These are phyloP conservation scores for Epinotia demarniana DNA, from an alignment of 2,888 invertebrate species.

Conservation along the genomic window DNA sequence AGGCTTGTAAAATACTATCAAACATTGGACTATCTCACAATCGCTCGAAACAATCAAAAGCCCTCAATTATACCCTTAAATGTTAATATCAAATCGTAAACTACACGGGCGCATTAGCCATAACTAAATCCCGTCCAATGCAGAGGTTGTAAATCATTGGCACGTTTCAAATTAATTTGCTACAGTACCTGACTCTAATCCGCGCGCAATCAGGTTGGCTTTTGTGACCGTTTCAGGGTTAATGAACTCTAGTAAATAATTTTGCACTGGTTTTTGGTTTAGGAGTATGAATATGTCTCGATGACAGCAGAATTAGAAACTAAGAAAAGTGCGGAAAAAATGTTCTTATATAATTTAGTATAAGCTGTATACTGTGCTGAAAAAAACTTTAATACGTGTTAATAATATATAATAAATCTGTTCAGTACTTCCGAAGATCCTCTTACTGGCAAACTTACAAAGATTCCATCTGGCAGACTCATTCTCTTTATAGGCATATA, in stretches of 20 bases:
- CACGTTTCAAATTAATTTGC: conserved; percentile 77
- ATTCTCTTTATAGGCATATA: too few relatives aligned
- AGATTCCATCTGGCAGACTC: too few relatives aligned
- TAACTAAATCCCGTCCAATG: conserved; percentile 70
- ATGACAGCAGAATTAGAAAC: not conserved
- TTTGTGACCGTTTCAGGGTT: conserved; percentile 58
- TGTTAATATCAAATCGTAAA: conserved; percentile 66
- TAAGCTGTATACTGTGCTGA: too few relatives aligned
- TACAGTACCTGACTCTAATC: conserved; percentile 67
- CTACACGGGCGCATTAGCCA: conserved; percentile 65
- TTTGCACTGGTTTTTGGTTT: conserved; percentile 19
- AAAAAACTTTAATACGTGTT: too few relatives aligned
- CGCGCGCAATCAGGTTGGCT: conserved; percentile 66
- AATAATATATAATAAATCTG: too few relatives aligned
- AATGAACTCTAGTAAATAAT: conserved; percentile 47
- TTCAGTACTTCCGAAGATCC: too few relatives aligned
- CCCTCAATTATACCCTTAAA: conserved; percentile 54
- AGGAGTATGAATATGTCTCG: not conserved
- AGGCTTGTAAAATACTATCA: not conserved
- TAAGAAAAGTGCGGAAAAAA: not conserved
- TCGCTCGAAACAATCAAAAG: conserved; percentile 20
- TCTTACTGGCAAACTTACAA: too few relatives aligned
- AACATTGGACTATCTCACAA: not conserved
- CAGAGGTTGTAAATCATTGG: conserved; percentile 74
- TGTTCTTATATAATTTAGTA: too few relatives aligned